These are phyloP conservation scores for Sycophila texana DNA, from an alignment of 2,888 invertebrate genomes.

Conservation along the genomic window DNA sequence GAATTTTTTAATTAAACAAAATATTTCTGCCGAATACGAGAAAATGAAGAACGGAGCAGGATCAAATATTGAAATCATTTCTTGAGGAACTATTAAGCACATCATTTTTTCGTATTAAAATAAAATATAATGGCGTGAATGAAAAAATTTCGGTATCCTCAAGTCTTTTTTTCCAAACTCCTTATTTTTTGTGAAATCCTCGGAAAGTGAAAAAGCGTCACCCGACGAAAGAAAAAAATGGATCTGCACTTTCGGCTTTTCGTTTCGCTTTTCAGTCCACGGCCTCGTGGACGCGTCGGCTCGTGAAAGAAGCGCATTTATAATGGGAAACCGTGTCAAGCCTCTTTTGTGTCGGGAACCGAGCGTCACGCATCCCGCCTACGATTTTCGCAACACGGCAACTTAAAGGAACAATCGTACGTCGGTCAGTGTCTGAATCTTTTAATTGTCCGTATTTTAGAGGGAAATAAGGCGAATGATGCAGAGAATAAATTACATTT, in stretches of 20 bases:
- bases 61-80: too few relatives aligned
- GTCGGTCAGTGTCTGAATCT: background rate
- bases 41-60: too few relatives aligned
- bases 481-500: too few relatives aligned
- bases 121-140: too few relatives aligned
- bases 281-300: background rate
- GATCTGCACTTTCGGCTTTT: constrained; percentile 30
- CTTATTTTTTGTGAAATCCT: background rate
- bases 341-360: constrained; percentile 24
- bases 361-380: constrained; percentile 23
- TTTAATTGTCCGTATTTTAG: background rate
- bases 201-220: background rate
- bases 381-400: constrained; percentile 10
- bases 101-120: too few relatives aligned
- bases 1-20: too few relatives aligned
- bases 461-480: too few relatives aligned
- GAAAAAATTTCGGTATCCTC: too few relatives aligned
- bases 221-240: constrained; percentile 22
- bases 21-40: too few relatives aligned
- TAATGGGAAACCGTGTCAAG: constrained; percentile 36
- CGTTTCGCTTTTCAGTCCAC: constrained; percentile 29
- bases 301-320: constrained; percentile 35
- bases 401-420: constrained; percentile 15
- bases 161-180: too few relatives aligned
- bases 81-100: too few relatives aligned